These are phyloP conservation scores for Morelia viridis DNA, from an alignment of 2,797 vertebrate genomes.

Conservation along the genomic window DNA sequence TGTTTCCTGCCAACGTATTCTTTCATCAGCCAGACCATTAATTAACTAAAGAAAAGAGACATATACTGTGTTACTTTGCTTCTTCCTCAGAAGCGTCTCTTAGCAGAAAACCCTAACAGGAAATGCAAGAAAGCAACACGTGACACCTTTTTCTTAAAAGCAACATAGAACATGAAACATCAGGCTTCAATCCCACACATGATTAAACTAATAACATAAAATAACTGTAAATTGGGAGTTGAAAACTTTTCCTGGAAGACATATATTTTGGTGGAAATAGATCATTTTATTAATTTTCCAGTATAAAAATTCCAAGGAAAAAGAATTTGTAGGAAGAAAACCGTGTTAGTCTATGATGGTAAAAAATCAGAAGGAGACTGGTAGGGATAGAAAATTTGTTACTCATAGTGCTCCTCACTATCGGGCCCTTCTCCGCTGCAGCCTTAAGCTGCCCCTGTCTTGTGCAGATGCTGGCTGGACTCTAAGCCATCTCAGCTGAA, in stretches of 20 bases:
- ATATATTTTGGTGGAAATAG: neutral
- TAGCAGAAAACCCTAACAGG: neutral
- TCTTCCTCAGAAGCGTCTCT: neutral
- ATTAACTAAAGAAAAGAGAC: slow-evolving; percentile 78
- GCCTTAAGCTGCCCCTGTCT: neutral
- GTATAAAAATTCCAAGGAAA: neutral
- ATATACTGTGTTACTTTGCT: neutral
- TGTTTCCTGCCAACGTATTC: slow-evolving; percentile 86
- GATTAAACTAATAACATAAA: neutral
- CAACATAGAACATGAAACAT: neutral
- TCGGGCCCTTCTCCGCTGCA: neutral
- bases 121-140: neutral
- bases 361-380: neutral
- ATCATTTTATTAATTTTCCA: neutral
- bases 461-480: neutral
- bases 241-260: neutral
- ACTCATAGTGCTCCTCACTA: neutral
- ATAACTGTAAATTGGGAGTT: neutral
- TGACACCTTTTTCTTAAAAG: neutral
- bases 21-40: slow-evolving; percentile 86
- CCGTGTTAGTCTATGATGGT: neutral
- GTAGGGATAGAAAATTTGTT: neutral
- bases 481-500: neutral
- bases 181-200: neutral
- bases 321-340: neutral